Base-by-base conservation (phyloP, 2,113 vertebrate genomes). In the Shinisaurus crocodilurus region DNA sequence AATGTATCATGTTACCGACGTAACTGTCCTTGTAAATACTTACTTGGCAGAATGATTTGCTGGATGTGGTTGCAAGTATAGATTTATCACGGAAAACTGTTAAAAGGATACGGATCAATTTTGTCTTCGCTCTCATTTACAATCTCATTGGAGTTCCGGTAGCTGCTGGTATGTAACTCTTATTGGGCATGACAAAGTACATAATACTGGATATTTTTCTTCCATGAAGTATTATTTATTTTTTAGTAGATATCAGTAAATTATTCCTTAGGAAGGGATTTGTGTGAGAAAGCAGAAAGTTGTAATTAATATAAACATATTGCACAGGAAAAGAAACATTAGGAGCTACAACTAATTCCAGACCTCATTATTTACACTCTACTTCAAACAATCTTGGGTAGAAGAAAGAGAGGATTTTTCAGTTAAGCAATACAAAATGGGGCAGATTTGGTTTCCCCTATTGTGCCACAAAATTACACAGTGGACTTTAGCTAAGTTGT, bases 1-100 rank as follows among this genome's bases (percentile, higher is more conserved):
- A 50, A 50, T 8, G 67, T 50, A 50, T 16, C 8, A 9, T 34
- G 18, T 34, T 67, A 34, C 34, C 15, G 25, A 37, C 0, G 9
- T 89, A 25, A 65, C 32, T 70, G 93, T 85, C 86, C 75, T 87
- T 72, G 1, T 88, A 54, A 93, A 94, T 85, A 80, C 40, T 93
- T 81, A 18, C 3, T 91, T 95, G 94, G 88, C 96, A 98, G 98
- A 98, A 98, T 90, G 97, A 98, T 94, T 96, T 98, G 92, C 94
- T 98, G 96, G 98, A 98, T 91, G 98, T 98, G 86, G 98, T 98
- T 75, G 98, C 98, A 86, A 98, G 98, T 93, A 98, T 98, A 86
- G 97, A 98, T 95, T 97, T 98, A 92, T 98, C 98, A 0, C 97
- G 98, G 91, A 98, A 98, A 93, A 98, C 98, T 0, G 98, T 98